phyloP scores from a whole-genome alignment of 1,140 invertebrate species.

The Drosophila arawakana region DNA sequence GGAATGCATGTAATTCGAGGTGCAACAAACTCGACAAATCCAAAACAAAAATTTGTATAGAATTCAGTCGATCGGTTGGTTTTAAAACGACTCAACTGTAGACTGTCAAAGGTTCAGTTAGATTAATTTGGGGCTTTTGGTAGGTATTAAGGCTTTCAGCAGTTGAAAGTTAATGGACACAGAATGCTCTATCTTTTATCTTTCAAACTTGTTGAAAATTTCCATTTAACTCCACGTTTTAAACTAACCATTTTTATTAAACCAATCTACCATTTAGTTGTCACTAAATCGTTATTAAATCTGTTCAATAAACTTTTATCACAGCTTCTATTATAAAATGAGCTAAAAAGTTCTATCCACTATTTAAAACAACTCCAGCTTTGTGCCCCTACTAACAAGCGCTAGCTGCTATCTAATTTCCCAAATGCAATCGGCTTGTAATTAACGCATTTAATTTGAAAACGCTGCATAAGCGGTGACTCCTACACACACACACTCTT shows the following conservation, averaged over 20 bases:
- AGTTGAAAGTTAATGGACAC: too few relatives aligned
- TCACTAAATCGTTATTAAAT: too few relatives aligned
- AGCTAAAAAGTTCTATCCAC: too few relatives aligned
- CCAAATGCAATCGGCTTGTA: slow-evolving; percentile 1
- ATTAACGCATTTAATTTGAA: slow-evolving; percentile 33
- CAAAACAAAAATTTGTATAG: neutral
- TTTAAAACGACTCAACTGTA: neutral
- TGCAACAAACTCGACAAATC: slow-evolving; percentile 11
- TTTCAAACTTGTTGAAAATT: too few relatives aligned
- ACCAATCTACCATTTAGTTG: too few relatives aligned
- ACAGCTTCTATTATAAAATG: too few relatives aligned
- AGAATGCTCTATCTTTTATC: too few relatives aligned
- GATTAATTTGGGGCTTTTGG: neutral
- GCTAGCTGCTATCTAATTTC: neutral
- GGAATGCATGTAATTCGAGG: slow-evolving; percentile 64
- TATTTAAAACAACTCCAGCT: too few relatives aligned
- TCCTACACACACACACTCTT: neutral
- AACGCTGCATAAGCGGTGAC: slow-evolving; percentile 3
- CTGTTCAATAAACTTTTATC: too few relatives aligned
- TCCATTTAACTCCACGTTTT: too few relatives aligned
- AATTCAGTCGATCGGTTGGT: neutral
- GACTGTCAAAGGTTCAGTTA: neutral
- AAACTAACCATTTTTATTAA: too few relatives aligned
- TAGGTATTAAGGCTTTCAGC: neutral
- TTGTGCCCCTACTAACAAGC: neutral